Evolutionary conservation across 2,888 invertebrate genomes (phyloP), one percentile per base, ranked within the genome.

Genomic region (Dicyrtomina minuta): DNA sequence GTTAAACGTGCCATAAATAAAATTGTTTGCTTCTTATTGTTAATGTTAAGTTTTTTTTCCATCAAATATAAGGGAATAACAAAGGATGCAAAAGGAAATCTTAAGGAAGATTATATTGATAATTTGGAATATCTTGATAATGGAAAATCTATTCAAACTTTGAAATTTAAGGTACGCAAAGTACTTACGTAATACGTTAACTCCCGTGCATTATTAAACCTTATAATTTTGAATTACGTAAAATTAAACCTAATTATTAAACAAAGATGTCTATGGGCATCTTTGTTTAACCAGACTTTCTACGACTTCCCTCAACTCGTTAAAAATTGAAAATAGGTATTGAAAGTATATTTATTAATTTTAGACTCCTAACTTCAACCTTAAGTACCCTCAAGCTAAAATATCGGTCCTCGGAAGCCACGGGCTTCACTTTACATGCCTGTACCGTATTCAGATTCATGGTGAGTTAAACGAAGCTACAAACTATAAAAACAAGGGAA

Each of bases 101-200:
- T 15, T 24, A 17, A 12, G 1, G 68, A 60, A 27, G 46, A 20
- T 8, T 68, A 51, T 26, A 41, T 68, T 13, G 68, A 61, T 1
- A 68, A 60, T 20, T 51, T 53, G 22, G 61, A 68, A 27, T 68
- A 61, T n/a, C 53, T 68, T 2, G 68, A 68, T 17, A 61, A 68
- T 44, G 68, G 53, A 17, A 0, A 49, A 8, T 12, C 68, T 13
- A 8, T 43, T 22, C 68, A 68, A 68, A 60, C 49, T 8, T 22
- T 46, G 10, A 20, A 24, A 49, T 61, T 68, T 39, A 8, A 60
- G 49, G 68, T 68, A 12, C 12, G 33, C 12, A 5, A 10, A 5
- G n/a, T 22, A 22, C 15, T 24, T 12, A 33, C 10, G 60, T 15
- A 41, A n/a, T 41, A n/a, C n/a, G n/a, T n/a, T n/a, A n/a, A n/a